phyloP scores from a whole-genome alignment of 2,888 invertebrate species.

The Acholoe squamosa region DNA sequence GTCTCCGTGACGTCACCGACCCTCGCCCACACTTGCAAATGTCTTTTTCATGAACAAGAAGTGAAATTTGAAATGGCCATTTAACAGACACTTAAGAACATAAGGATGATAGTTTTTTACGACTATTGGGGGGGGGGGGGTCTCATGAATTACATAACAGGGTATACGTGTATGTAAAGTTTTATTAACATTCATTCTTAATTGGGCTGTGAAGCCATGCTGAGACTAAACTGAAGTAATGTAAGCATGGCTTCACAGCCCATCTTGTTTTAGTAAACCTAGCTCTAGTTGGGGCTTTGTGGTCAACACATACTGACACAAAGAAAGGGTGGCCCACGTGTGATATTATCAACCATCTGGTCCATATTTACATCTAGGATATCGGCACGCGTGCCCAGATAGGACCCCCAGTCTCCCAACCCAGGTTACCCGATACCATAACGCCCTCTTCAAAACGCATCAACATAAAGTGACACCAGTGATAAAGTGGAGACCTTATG shows the following conservation, averaged over 20 bases:
- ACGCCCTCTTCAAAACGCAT: conserved; percentile 2
- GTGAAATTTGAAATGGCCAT: too few relatives aligned
- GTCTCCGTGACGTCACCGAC: neutral
- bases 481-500: neutral
- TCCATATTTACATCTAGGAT: conserved; percentile 8
- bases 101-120: too few relatives aligned
- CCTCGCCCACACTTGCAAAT: neutral
- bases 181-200: too few relatives aligned
- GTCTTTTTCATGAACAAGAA: too few relatives aligned
- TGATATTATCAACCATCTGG: neutral
- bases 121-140: too few relatives aligned
- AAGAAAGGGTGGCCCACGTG: neutral
- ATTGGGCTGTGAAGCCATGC: too few relatives aligned
- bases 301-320: neutral
- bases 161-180: too few relatives aligned
- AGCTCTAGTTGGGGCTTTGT: neutral
- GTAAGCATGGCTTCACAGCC: too few relatives aligned
- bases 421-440: too few relatives aligned
- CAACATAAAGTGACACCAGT: neutral
- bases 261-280: neutral
- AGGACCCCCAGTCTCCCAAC: neutral
- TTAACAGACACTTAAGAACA: too few relatives aligned
- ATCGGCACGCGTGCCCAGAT: neutral
- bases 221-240: too few relatives aligned
- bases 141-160: too few relatives aligned